Evolutionary conservation across 2,113 vertebrate species (phyloP).

Genomic region (Craseonycteris thonglongyai): DNA sequence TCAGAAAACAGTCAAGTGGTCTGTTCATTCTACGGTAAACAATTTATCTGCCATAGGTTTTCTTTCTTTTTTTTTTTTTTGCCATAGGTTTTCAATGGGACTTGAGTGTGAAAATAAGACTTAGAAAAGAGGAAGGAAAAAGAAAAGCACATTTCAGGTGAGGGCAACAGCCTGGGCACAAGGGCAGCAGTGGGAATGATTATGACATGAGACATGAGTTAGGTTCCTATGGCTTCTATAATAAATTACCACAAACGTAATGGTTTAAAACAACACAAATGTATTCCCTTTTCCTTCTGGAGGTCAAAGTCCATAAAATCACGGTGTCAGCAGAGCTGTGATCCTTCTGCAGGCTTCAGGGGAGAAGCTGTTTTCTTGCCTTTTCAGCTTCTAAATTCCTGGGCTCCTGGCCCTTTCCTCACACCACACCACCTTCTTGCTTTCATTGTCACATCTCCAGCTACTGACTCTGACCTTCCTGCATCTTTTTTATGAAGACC

Average conservation of each 20-base stretch:
- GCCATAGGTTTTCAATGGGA: background rate
- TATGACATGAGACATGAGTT: background rate
- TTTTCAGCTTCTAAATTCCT: background rate
- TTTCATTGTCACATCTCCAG: background rate
- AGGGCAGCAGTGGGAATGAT: background rate
- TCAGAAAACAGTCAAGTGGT: background rate
- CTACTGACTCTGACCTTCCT: background rate
- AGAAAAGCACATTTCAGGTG: background rate
- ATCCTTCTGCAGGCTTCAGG: background rate
- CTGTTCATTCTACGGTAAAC: background rate
- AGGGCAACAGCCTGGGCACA: background rate
- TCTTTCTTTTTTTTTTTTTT: no score
- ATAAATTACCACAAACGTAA: background rate
- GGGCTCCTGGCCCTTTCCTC: background rate
- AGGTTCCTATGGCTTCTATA: background rate
- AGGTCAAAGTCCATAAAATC: conserved; percentile 3
- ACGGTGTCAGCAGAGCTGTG: background rate
- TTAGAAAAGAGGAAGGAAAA: background rate
- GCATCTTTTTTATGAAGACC: background rate
- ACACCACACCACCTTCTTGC: background rate
- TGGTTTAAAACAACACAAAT: background rate
- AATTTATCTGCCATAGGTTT: background rate
- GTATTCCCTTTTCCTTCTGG: background rate
- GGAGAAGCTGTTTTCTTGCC: background rate
- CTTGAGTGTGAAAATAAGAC: background rate